phyloP scores from a whole-genome alignment of 2,888 invertebrate genomes.

The Mechanitis messenoides region DNA sequence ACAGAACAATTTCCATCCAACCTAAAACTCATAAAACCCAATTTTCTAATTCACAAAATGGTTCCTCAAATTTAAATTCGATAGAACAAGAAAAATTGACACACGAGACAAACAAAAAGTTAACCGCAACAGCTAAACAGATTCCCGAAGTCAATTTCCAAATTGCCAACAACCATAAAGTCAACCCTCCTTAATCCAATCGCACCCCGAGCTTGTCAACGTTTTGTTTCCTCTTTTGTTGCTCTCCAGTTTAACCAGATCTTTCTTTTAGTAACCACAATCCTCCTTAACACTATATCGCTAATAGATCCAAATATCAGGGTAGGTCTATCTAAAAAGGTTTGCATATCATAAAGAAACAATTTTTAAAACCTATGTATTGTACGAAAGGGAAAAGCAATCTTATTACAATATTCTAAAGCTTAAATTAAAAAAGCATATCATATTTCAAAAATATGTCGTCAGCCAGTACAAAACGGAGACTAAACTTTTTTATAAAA shows the following conservation, averaged over 20 bases:
- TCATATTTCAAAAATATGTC: constrained; percentile 11
- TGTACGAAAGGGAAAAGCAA: background rate
- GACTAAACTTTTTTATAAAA: constrained; percentile 52
- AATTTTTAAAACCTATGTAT: constrained; percentile 11
- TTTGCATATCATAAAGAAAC: constrained; percentile 14
- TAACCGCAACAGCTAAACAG: constrained; percentile 63
- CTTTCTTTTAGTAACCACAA: constrained; percentile 27
- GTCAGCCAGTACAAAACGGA: constrained; percentile 29
- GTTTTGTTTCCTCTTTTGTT: constrained; percentile 69
- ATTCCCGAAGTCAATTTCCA: constrained; percentile 73
- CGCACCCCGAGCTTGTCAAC: constrained; percentile 73
- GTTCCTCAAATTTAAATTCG: constrained; percentile 43
- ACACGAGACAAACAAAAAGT: constrained; percentile 55
- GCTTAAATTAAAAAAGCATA: background rate
- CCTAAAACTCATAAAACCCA: constrained; percentile 16
- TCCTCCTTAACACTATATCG: background rate
- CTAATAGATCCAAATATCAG: constrained; percentile 24
- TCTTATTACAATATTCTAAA: background rate
- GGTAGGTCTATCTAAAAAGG: constrained; percentile 45
- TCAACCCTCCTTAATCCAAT: constrained; percentile 75
- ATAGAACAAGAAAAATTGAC: constrained; percentile 54
- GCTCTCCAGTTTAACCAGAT: constrained; percentile 45
- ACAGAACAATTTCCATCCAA: background rate
- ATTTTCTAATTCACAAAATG: constrained; percentile 47
- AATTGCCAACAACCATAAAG: constrained; percentile 72